A percentile compares a stretch with the other conserved stretches of the same genome.
Evolutionary conservation across 64 coral and sea anemone species (phyloP).

Genomic region (Anthopleura sola): DNA sequence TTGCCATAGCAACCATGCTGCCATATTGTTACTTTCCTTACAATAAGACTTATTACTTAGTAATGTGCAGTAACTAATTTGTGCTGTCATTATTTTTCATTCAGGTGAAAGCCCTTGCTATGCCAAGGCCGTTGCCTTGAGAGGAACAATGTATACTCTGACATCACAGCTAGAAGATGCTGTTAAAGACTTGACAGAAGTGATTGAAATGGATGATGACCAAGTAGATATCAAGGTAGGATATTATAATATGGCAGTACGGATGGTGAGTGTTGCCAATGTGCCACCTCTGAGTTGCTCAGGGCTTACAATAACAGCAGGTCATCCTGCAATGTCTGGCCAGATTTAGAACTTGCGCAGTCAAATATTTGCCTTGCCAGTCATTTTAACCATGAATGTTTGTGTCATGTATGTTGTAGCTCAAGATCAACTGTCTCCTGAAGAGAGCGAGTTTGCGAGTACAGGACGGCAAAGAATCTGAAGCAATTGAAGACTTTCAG

Average conservation of each 20-base stretch:
- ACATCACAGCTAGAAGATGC: constrained; percentile 85
- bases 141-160: constrained; percentile 84
- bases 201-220: constrained; percentile 72
- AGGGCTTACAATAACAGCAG: no score
- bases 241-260: not conserved
- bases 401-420: constrained; percentile 19
- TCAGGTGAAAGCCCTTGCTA: constrained; percentile 70
- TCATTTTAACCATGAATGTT: no score
- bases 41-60: no score
- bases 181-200: constrained; percentile 66
- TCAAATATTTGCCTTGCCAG: no score
- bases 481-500: constrained; percentile 65
- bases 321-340: no score
- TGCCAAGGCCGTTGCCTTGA: constrained; percentile 69
- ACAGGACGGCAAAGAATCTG: constrained; percentile 59
- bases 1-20: not conserved
- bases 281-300: no score
- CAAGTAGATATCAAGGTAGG: constrained; percentile 63
- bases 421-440: constrained; percentile 90
- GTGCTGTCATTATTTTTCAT: not conserved
- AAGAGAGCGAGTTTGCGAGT: constrained; percentile 79
- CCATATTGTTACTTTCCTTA: not conserved
- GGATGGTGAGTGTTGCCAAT: no score
- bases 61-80: not conserved
- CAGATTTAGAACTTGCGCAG: no score